A percentile compares a stretch with the other conserved stretches of the same genome.
Evolutionary conservation across 2,797 vertebrate genomes (phyloP).

Genomic region (Bradypus variegatus): DNA sequence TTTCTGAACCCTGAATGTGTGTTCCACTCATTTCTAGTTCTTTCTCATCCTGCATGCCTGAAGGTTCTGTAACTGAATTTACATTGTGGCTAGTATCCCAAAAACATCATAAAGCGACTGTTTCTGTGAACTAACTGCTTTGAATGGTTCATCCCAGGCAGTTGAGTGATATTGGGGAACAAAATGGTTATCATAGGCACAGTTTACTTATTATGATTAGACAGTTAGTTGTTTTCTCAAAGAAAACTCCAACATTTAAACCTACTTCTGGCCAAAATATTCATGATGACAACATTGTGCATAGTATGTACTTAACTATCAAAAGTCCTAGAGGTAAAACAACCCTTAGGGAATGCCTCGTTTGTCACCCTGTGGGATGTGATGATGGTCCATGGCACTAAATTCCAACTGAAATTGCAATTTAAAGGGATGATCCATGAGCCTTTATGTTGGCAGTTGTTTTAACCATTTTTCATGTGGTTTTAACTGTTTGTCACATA

Average conservation of each 20-base stretch:
- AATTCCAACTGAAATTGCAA: rapidly evolving
- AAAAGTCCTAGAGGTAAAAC: not conserved
- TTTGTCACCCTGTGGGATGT: too few species aligned
- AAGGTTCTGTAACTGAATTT: not conserved
- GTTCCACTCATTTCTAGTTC: not conserved
- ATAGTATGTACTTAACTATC: rapidly evolving
- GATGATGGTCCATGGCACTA: not conserved
- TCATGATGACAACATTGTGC: rapidly evolving
- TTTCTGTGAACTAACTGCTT: not conserved
- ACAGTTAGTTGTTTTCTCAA: not conserved
- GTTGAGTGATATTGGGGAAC: not conserved
- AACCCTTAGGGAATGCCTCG: rapidly evolving
- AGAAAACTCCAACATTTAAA: not conserved
- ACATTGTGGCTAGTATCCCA: rapidly evolving
- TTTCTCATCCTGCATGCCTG: not conserved
- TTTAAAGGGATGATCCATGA: not conserved
- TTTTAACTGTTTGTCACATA: not conserved
- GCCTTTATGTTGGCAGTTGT: not conserved
- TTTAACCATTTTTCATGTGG: not conserved
- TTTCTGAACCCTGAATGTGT: not conserved
- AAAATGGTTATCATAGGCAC: too few species aligned
- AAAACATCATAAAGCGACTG: not conserved
- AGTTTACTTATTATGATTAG: not conserved
- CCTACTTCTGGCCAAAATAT: not conserved
- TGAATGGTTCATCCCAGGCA: not conserved